phyloP scores from a whole-genome alignment of 2,113 vertebrate species.

The Candoia aspera region DNA sequence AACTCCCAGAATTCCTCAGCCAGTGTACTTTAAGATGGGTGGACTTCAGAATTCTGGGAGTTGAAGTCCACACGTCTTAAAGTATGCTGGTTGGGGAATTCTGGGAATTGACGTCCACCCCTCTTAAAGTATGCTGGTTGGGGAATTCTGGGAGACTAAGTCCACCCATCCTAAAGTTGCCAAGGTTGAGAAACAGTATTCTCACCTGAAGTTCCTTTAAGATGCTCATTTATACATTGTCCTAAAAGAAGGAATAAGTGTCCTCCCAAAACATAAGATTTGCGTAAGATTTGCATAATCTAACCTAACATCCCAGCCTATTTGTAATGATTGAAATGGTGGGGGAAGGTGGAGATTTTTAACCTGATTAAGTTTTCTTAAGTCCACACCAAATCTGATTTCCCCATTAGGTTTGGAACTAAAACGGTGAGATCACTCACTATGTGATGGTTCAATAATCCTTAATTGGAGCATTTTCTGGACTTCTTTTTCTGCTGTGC shows the following conservation, averaged over 20 bases:
- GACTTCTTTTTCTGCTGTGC: background rate
- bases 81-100: background rate
- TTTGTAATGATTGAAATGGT: background rate
- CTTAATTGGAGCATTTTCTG: background rate
- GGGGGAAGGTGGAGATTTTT: background rate
- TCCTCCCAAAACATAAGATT: background rate
- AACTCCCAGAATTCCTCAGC: background rate
- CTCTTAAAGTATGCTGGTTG: background rate
- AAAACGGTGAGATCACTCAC: background rate
- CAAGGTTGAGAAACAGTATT: background rate
- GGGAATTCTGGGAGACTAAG: background rate
- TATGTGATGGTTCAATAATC: background rate
- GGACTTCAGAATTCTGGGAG: background rate
- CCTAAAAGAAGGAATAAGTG: background rate
- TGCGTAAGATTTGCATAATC: background rate
- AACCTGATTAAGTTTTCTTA: background rate
- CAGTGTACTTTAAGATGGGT: background rate
- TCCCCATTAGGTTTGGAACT: background rate
- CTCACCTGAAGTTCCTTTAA: background rate
- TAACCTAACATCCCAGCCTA: background rate
- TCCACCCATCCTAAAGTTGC: background rate
- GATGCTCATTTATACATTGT: background rate
- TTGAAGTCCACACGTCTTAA: background rate
- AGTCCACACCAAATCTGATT: background rate
- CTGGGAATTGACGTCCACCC: background rate